Base-by-base conservation (phyloP, 2,888 invertebrate genomes). In the Spisula solida region DNA sequence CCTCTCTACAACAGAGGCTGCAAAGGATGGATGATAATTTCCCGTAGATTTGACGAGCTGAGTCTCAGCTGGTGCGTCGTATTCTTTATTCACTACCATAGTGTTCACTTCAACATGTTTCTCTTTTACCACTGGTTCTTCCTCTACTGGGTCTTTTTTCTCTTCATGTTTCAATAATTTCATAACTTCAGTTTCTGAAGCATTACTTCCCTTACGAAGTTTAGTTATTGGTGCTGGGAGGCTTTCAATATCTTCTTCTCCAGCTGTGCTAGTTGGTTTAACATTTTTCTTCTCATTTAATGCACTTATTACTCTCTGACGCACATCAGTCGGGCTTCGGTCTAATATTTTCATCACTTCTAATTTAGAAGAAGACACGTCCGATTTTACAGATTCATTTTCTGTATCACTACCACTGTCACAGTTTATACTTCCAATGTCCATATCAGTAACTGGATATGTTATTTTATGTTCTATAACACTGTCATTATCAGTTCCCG, bases 391-490 rank as follows among this genome's bases (percentile, higher is more conserved):
- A 20, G 88, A 83, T 20, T 87, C 83, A 60, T 81, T 84, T 18
- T 90, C 90, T 25, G 87, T 82, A 18, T 92, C 92, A 88, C 92
- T 92, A 8, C 92, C 92, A 86, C 90, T 90, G n/a, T 18, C 82
- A 85, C 92, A 92, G 25, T 79, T 78, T 0, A 87, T 48, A 78
- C 82, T 81, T 16, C 86, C 82, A 20, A 92, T 16, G 10, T 91
- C 88, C 20, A 60, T 20, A n/a, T 82, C 75, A 18, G 79, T 60
- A 79, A 20, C 66, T 48, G 56, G 56, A 25, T 87, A 85, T 0
- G n/a, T 55, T 0, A 41, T 70, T 20, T 83, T 75, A 51, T 78
- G 34, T n/a, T 48, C 78, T 31, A 85, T 87, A 31, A 85, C 81
- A 29, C 82, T 48, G 66, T 89, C 88, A 70, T 83, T 89, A 5